Base-by-base conservation (phyloP, 2,797 vertebrate genomes). In the Pseudochromis fuscus region DNA sequence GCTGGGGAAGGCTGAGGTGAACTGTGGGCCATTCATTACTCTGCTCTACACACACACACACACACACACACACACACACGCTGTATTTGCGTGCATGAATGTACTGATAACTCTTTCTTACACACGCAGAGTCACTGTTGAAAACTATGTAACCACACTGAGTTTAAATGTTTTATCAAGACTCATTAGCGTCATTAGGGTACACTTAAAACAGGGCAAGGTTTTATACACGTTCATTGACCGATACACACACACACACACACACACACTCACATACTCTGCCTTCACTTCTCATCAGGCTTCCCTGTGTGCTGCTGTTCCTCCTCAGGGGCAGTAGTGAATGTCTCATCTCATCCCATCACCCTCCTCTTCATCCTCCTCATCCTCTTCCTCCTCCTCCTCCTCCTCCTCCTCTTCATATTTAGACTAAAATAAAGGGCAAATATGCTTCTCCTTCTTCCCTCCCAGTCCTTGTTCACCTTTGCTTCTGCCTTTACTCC, bases 301-400 rank as follows among this genome's bases (percentile, higher is more conserved):
- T 55, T 75, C 27, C 48, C 45, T 27, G 44, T 50, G 19, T 61
- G 1, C 82, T 72, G 72, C 71, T 79, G 60, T 52, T 83, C 52
- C 50, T 85, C 76, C 81, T 75, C 45, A 53, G 72, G 85, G 85
- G 70, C 73, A 38, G 58, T 52, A 62, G 69, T 63, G 69, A 62
- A 82, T 87, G 88, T 87, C 86, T 82, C 76, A 77, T 89, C 75
- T 79, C 57, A 85, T 92, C 72, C 68, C 69, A 71, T 93, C 89
- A 86, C 31, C 52, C 28, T 68, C 65, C 31, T 69, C 53, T n/a
- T 58, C 48, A 8, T 55, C 23, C 11, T 59, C 10, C 8, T 44
- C 25, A 0, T 37, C 61, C 28, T 66, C 37, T n/a, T n/a, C n/a
- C n/a, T n/a, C n/a, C n/a, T n/a, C 16, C 51, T 58, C 18, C 35